These are phyloP conservation scores for Exocentrus adspersus DNA, from an alignment of 2,888 invertebrate genomes.

Conservation along the genomic window DNA sequence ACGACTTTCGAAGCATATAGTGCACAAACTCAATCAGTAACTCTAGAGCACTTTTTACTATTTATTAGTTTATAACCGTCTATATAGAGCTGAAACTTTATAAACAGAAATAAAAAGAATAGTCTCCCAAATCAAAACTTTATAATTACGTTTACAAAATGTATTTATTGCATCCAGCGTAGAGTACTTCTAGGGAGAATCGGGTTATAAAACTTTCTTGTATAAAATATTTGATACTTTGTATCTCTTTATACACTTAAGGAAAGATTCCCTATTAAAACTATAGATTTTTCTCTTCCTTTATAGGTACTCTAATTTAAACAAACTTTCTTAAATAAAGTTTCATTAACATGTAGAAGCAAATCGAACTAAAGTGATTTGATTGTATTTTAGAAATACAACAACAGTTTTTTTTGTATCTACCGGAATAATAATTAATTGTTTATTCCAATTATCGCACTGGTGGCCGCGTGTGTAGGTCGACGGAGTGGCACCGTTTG, in stretches of 20 bases:
- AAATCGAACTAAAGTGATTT: too few relatives aligned
- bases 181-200: not conserved
- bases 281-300: too few relatives aligned
- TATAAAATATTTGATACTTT: not conserved
- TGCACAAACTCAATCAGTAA: not conserved
- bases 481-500: too few relatives aligned
- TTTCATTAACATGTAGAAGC: too few relatives aligned
- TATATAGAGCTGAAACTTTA: not conserved
- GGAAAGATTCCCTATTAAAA: not conserved
- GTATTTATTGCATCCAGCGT: not conserved
- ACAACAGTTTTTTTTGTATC: too few relatives aligned
- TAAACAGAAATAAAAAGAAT: not conserved
- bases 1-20: not conserved
- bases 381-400: too few relatives aligned
- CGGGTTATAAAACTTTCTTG: not conserved
- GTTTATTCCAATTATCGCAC: too few relatives aligned
- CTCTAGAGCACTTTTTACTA: not conserved
- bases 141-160: not conserved
- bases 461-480: too few relatives aligned
- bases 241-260: not conserved
- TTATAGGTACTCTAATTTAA: not conserved
- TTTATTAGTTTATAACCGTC: not conserved
- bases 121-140: not conserved
- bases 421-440: too few relatives aligned
- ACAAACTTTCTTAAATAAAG: too few relatives aligned